Percentiles rank a stretch among this genome's conserved stretches.
Conservation (phyloP, 1,140 invertebrate genomes). For the Drosophila pseudoobscura region DNA sequence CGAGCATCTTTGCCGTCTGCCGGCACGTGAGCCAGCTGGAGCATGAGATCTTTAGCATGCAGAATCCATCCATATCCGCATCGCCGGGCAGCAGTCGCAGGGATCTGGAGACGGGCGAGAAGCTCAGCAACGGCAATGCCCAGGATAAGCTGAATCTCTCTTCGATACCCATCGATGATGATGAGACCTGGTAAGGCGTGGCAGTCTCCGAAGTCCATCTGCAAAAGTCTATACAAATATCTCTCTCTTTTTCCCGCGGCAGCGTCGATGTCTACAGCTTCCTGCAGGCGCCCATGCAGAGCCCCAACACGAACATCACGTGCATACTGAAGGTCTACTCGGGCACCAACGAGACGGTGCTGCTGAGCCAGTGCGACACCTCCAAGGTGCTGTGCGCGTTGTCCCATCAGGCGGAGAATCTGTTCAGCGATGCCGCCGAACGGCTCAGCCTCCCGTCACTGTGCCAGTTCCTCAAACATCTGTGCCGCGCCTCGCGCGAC, state of each 20-base stretch:
- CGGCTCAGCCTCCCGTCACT: slow-evolving; percentile 93
- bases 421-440: slow-evolving; percentile 93
- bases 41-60: slow-evolving; percentile 92
- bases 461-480: slow-evolving; percentile 90
- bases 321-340: slow-evolving; percentile 82
- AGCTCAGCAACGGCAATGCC: slow-evolving; percentile 68
- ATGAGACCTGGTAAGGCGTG: slow-evolving; percentile 88
- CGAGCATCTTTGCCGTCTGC: slow-evolving; percentile 95
- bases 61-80: slow-evolving; percentile 83
- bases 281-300: slow-evolving; percentile 88
- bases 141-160: slow-evolving; percentile 82
- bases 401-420: slow-evolving; percentile 92
- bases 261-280: slow-evolving; percentile 93
- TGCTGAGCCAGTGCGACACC: slow-evolving; percentile 91
- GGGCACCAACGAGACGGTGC: slow-evolving; percentile 86
- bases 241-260: background rate
- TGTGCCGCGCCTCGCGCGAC: slow-evolving; percentile 92
- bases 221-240: too few species aligned
- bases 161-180: slow-evolving; percentile 86
- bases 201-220: too few species aligned
- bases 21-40: slow-evolving; percentile 95
- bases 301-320: slow-evolving; percentile 84
- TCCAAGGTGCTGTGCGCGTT: slow-evolving; percentile 94
- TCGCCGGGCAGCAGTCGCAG: slow-evolving; percentile 82
- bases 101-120: slow-evolving; percentile 84